Conservation (phyloP, 2,797 vertebrate species). For the Masticophis lateralis region DNA sequence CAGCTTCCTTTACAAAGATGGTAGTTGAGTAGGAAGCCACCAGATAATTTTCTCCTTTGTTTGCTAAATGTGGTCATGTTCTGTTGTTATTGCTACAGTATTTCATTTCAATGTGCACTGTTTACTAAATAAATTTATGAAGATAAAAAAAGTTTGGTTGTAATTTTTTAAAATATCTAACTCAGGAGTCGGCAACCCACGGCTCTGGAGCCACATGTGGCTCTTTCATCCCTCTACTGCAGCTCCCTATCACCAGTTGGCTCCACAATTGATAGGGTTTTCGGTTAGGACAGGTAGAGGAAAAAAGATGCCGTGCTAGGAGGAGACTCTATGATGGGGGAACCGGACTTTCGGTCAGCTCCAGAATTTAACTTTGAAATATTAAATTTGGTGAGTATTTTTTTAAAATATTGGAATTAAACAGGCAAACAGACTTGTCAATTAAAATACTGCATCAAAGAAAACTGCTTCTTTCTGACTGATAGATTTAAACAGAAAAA, state of each 20-base stretch:
- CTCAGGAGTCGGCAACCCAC: too few species aligned
- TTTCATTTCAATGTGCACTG: conserved; percentile 63
- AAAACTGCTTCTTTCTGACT: too few species aligned
- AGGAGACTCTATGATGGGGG: too few species aligned
- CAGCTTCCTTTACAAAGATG: conserved; percentile 51
- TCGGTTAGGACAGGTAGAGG: too few species aligned
- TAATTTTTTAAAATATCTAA: not conserved
- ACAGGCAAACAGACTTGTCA: not conserved
- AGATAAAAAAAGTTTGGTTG: not conserved
- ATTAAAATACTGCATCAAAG: too few species aligned
- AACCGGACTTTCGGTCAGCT: too few species aligned
- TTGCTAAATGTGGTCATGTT: conserved; percentile 52
- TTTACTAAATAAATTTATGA: conserved; percentile 67
- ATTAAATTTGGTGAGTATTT: not conserved
- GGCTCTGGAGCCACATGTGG: too few species aligned
- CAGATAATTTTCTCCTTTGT: conserved; percentile 18
- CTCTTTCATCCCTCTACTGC: too few species aligned
- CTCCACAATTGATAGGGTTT: too few species aligned
- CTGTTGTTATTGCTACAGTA: conserved; percentile 46
- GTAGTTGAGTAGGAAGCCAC: conserved; percentile 33
- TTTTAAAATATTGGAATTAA: not conserved
- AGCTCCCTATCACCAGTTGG: too few species aligned
- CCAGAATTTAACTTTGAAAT: not conserved
- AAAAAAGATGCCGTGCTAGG: too few species aligned
- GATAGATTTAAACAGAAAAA: too few species aligned